A percentile compares a stretch with the other conserved stretches of the same genome.
Evolutionary conservation across 2,113 vertebrate species (phyloP).

Genomic region (Motacilla tschutschensis): DNA sequence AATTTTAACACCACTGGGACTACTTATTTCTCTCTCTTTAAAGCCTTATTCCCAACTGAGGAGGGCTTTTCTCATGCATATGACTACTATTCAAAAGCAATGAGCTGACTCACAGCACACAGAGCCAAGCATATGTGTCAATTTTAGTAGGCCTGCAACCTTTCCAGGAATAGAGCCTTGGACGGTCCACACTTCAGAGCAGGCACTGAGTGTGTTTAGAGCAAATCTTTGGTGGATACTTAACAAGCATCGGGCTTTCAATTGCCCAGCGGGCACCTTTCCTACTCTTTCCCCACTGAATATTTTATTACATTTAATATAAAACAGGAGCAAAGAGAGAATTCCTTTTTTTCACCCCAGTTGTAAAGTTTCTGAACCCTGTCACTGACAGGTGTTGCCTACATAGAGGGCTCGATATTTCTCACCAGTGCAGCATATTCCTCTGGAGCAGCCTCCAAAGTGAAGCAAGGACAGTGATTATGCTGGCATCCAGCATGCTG

Average conservation of each 20-base stretch:
- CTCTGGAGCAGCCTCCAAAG: neutral
- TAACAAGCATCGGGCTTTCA: neutral
- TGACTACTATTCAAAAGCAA: neutral
- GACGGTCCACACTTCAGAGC: neutral
- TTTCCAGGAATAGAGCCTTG: neutral
- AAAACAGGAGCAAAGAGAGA: neutral
- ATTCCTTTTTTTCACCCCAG: accelerated
- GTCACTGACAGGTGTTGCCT: neutral
- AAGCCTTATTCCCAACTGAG: neutral
- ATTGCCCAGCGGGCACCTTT: neutral
- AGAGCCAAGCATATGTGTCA: neutral
- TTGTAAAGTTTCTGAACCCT: accelerated
- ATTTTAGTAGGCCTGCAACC: neutral
- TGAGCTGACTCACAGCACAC: neutral
- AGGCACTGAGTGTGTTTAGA: neutral
- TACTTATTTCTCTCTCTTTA: constrained; percentile 20
- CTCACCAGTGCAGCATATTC: neutral
- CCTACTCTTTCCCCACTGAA: neutral
- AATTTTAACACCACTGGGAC: constrained; percentile 1
- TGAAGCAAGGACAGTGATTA: neutral
- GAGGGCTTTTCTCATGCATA: constrained; percentile 34
- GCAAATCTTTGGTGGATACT: neutral
- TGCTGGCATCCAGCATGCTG: neutral
- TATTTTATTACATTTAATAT: neutral
- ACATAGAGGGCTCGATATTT: neutral